Base-by-base conservation (phyloP, 64 coral and sea anemone genomes). In the Montipora efflorescens region DNA sequence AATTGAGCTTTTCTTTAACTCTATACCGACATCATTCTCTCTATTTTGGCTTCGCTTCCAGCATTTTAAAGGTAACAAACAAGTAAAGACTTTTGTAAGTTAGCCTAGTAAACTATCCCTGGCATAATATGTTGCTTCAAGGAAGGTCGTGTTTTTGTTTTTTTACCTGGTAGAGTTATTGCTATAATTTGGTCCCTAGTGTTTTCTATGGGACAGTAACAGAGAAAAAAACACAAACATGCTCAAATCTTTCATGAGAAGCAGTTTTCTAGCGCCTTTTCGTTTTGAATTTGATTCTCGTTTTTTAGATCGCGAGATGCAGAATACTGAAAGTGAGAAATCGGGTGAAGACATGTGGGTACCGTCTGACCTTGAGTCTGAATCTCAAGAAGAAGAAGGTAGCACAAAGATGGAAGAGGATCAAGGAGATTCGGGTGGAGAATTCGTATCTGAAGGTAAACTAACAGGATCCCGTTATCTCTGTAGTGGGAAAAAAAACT, bases 321-420 rank as follows among this genome's bases (percentile, higher is more conserved):
- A 79, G 47, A 68, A 80, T 4, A 13, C 23, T 9, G 64, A 91
- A 58, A 61, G 47, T 58, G 78, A 66, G 48, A 59, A 79, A 46
- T 76, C 22, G 22, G 89, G 59, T 57, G 28, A 28, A 45, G 88
- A 91, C 7, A 91, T 95, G 89, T 91, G 94, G 94, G 59, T 95
- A 46, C 89, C 94, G 22, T 95, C 94, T 59, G 94, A 91, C 68
- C 75, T 91, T 23, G 94, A 95, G 16, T 95, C 93, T 67, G 93
- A 91, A 44, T 62, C 72, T 20, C 81, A 48, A 79, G 48, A n/a
- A 20, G 16, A 70, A 48, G 47, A 23, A 78, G 53, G 12, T 80
- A 74, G 22, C 4, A n/a, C 12, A 20, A 50, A 61, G 28, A 84
- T 71, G 48, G 76, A 91, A 52, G 55, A 46, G 10, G 74, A 80